Percentiles rank a stretch among this genome's conserved stretches.
Conservation (phyloP, 2,113 vertebrate genomes). For the Geococcyx californianus region DNA sequence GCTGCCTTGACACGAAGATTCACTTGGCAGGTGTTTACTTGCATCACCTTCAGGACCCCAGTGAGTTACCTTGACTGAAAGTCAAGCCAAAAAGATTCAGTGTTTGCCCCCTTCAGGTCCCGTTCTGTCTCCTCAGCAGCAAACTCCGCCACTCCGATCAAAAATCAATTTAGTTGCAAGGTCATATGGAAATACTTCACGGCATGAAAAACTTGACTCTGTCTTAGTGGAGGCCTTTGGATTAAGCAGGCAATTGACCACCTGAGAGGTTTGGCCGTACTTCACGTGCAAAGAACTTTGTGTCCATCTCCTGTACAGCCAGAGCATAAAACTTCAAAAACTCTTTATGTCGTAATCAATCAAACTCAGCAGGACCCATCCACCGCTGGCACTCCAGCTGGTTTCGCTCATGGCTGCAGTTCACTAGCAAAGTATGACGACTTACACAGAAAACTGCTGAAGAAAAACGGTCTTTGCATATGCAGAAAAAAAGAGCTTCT, state of each 20-base stretch:
- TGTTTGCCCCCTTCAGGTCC: conserved; percentile 38
- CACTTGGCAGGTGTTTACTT: conserved; percentile 62
- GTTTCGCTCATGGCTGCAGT: neutral
- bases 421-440: neutral
- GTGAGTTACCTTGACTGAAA: conserved; percentile 63
- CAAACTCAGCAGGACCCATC: neutral
- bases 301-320: neutral
- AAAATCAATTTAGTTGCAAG: conserved; percentile 60
- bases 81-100: conserved; percentile 57
- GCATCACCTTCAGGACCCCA: conserved; percentile 50
- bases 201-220: neutral
- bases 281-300: conserved; percentile 6
- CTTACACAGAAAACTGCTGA: neutral
- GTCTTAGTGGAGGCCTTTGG: neutral
- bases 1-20: conserved; percentile 45
- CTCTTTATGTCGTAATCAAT: neutral
- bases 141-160: conserved; percentile 23
- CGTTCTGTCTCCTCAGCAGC: conserved; percentile 57
- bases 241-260: conserved; percentile 44
- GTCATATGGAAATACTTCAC: conserved; percentile 49
- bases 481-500: no score
- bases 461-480: neutral
- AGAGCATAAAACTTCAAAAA: conserved; percentile 34
- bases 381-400: neutral
- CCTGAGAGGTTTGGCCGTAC: conserved; percentile 5